Base-by-base conservation (phyloP, 2,888 invertebrate species). In the Prosopocoilus inquinatus region DNA sequence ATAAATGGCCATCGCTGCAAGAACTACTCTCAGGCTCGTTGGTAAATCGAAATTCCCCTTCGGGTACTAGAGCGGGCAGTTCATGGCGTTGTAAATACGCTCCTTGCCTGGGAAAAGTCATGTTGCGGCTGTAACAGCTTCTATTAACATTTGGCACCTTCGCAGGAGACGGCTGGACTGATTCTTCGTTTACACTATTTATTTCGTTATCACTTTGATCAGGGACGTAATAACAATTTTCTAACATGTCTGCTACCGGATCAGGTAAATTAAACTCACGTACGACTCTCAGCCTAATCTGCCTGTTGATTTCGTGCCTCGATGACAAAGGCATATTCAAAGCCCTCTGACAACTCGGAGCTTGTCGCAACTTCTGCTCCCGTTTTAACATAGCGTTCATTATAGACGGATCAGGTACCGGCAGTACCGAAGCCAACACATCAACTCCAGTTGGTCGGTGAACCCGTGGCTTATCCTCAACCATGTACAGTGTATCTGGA, bases 221-320 rank as follows among this genome's bases (percentile, higher is more conserved):
- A 56, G 71, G 72, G 53, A 71, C 66, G 59, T 73, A 74, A 60
- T 67, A 74, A 61, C 74, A 75, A 64, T 76, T 82, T 64, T 88
- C 88, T 50, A 92, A 78, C 66, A 91, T 82, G 75, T 91, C 89
- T 4, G 91, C 89, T 9, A 91, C 89, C 9, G 88, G 84, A 76
- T 97, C 96, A 0, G 96, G 96, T 57, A 96, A 83, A 70, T 95
- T 94, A 78, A 94, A 91, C 79, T 97, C 96, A 45, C 96, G 85
- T 9, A 96, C 95, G 1, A 95, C 94, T 5, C 96, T 85, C 67
- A 97, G 78, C 54, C 94, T 88, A 62, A 94, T 86, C 81, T 88
- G 84, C 61, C 88, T 81, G 67, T 86, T 86, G 59, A 93, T 88
- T 70, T 91, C 88, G 64, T 86, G 85, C 50, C 89, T 83, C 62